These are phyloP conservation scores for Coremacera marginata DNA, from an alignment of 2,888 invertebrate species.

Conservation along the genomic window DNA sequence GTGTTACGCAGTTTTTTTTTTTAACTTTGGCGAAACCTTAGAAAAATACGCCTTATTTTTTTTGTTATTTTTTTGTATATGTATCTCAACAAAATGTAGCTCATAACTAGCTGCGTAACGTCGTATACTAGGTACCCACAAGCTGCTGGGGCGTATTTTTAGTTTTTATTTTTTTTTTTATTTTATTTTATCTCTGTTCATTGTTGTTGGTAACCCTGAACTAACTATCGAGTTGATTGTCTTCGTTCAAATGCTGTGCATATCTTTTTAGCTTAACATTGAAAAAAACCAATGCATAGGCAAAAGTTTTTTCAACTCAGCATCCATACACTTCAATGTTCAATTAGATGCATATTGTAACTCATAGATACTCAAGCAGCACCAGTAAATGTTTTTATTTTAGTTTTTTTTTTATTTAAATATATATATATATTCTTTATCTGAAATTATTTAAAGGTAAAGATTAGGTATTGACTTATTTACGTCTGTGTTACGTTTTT, in stretches of 20 bases:
- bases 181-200: too few species aligned
- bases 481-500: neutral
- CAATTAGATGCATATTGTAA: neutral
- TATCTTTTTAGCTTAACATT: constrained; percentile 27
- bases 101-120: too few species aligned
- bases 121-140: too few species aligned
- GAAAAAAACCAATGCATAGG: constrained; percentile 22
- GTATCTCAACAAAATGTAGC: too few species aligned
- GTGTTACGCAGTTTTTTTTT: too few species aligned
- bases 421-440: neutral
- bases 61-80: too few species aligned
- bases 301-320: constrained; percentile 24
- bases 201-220: too few species aligned
- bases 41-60: too few species aligned
- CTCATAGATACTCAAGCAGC: neutral
- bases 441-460: neutral
- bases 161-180: too few species aligned
- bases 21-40: too few species aligned
- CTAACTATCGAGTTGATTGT: constrained; percentile 4
- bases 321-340: neutral
- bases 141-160: too few species aligned
- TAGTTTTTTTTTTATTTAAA: neutral
- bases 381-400: neutral
- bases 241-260: neutral
- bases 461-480: constrained; percentile 18